Conservation (phyloP, 2,888 invertebrate species). For the Ornithoptera priamus region DNA sequence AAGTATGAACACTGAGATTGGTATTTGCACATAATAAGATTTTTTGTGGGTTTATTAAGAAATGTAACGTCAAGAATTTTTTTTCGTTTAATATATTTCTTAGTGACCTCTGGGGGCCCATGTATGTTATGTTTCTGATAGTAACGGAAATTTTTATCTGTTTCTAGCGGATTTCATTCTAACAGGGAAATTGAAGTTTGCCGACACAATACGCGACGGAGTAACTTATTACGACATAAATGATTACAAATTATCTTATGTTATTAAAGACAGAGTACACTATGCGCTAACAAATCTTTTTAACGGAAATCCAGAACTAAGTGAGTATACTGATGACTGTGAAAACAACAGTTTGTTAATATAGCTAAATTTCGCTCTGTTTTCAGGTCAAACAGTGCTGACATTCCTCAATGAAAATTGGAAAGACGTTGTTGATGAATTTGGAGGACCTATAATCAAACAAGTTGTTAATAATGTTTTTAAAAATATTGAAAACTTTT, state of each 20-base stretch:
- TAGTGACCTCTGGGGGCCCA: too few relatives aligned
- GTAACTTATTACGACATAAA: constrained; percentile 51
- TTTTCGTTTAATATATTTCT: too few relatives aligned
- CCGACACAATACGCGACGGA: constrained; percentile 51
- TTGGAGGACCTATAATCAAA: constrained; percentile 56
- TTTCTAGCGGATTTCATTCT: constrained; percentile 50
- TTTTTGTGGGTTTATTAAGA: too few relatives aligned
- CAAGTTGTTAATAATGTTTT: constrained; percentile 40
- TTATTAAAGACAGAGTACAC: constrained; percentile 48
- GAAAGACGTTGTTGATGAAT: constrained; percentile 56
- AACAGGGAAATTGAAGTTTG: constrained; percentile 45
- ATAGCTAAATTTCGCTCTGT: constrained; percentile 11
- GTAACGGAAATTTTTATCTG: constrained; percentile 11
- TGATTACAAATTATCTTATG: constrained; percentile 43
- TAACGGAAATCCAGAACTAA: constrained; percentile 57
- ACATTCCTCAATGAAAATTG: constrained; percentile 60
- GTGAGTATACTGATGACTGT: constrained; percentile 44
- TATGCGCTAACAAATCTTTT: constrained; percentile 59
- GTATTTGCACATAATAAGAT: too few relatives aligned
- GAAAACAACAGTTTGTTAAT: not conserved
- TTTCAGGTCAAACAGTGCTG: constrained; percentile 60
- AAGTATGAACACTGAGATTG: too few relatives aligned
- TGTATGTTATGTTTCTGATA: too few relatives aligned
- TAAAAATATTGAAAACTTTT: constrained; percentile 49
- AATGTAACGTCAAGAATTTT: too few relatives aligned